Percentiles rank a stretch among this genome's conserved stretches.
These are phyloP conservation scores for Noctua fimbriata DNA, from an alignment of 2,888 invertebrate genomes.

Conservation along the genomic window DNA sequence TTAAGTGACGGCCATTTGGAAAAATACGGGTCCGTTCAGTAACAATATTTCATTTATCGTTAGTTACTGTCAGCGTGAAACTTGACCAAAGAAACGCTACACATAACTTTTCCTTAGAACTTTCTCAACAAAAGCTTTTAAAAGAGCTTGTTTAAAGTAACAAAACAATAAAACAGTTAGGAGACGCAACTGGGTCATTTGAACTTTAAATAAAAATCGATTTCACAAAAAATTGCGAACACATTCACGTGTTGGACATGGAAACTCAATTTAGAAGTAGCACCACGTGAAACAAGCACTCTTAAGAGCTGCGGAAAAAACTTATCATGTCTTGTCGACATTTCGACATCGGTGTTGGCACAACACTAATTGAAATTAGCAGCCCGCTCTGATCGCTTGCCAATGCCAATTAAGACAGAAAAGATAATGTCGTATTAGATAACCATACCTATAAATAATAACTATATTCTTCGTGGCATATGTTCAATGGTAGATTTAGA, in stretches of 20 bases:
- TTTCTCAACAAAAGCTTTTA: slow-evolving; percentile 58
- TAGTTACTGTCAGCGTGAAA: slow-evolving; percentile 4
- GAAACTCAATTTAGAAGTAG: slow-evolving; percentile 68
- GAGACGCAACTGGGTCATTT: slow-evolving; percentile 41
- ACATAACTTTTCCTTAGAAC: slow-evolving; percentile 21
- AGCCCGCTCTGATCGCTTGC: slow-evolving; percentile 73
- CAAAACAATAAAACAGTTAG: slow-evolving; percentile 43
- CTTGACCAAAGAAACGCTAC: slow-evolving; percentile 10
- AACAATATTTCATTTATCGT: slow-evolving; percentile 9
- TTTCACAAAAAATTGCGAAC: slow-evolving; percentile 55
- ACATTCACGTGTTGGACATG: slow-evolving; percentile 59
- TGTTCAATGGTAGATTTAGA: slow-evolving; percentile 53
- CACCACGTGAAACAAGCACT: slow-evolving; percentile 63
- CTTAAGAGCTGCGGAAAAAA: slow-evolving; percentile 69
- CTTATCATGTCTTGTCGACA: slow-evolving; percentile 69
- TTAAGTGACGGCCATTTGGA: slow-evolving; percentile 47
- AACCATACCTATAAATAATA: slow-evolving; percentile 49
- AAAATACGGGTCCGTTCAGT: slow-evolving; percentile 46
- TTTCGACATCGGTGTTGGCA: slow-evolving; percentile 70
- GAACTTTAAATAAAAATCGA: slow-evolving; percentile 43
- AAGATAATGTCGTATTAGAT: slow-evolving; percentile 62
- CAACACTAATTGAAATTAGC: slow-evolving; percentile 76
- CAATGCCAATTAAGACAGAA: slow-evolving; percentile 76
- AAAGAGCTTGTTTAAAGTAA: slow-evolving; percentile 41
- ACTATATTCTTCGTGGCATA: slow-evolving; percentile 46